These are phyloP conservation scores for Malacoctenus gilli DNA, from an alignment of 2,797 vertebrate species.

Conservation along the genomic window DNA sequence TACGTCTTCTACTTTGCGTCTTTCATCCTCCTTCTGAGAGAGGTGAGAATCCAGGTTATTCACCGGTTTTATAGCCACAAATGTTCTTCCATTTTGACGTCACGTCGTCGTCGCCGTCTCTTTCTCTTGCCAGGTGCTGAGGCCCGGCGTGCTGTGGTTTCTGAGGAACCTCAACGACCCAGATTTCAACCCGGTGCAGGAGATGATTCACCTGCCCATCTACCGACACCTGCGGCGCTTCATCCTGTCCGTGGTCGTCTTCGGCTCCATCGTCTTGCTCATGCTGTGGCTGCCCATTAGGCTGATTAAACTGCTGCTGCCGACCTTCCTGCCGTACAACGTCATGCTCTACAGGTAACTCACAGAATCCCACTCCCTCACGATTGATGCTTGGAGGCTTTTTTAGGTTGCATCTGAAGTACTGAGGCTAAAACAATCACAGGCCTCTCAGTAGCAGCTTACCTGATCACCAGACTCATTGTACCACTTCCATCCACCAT, in stretches of 20 bases:
- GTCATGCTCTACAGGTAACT: constrained; percentile 99
- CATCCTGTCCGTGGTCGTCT: constrained; percentile 98
- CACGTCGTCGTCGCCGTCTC: background rate
- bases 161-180: constrained; percentile 99
- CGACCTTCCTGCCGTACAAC: constrained; percentile 96
- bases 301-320: constrained; percentile 94
- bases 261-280: constrained; percentile 96
- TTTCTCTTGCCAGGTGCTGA: constrained; percentile 85
- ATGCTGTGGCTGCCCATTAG: constrained; percentile 99
- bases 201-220: constrained; percentile 99
- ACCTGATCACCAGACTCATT: too few relatives aligned
- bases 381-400: too few relatives aligned
- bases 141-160: constrained; percentile 98
- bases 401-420: too few relatives aligned
- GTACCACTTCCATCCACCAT: too few relatives aligned
- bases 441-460: too few relatives aligned
- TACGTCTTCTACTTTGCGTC: constrained; percentile 99
- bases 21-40: constrained; percentile 95
- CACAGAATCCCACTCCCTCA: too few relatives aligned
- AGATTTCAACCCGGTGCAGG: constrained; percentile 98
- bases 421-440: too few relatives aligned
- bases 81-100: too few relatives aligned
- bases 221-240: constrained; percentile 97
- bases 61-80: too few relatives aligned
- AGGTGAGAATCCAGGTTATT: too few relatives aligned